phyloP scores from a whole-genome alignment of 2,113 vertebrate species.

The Notothenia coriiceps region DNA sequence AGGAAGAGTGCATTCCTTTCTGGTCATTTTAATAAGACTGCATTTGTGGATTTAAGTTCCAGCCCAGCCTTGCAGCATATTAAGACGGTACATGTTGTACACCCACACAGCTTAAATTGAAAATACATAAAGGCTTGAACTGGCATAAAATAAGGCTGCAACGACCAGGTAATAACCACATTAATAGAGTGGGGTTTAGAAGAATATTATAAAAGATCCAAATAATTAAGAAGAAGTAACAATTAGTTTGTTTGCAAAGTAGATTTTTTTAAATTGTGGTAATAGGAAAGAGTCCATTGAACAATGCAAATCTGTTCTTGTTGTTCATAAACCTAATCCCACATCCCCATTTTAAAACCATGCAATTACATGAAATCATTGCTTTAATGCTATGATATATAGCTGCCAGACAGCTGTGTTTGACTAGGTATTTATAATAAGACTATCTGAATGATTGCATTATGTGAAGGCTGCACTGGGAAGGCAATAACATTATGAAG shows the following conservation, averaged over 20 bases:
- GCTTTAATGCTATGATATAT: constrained; percentile 35
- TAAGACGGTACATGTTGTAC: background rate
- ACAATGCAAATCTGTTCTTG: constrained; percentile 4
- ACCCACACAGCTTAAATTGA: constrained; percentile 5
- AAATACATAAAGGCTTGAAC: constrained; percentile 3
- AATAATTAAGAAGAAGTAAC: background rate
- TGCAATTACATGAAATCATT: constrained; percentile 41
- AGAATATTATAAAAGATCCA: constrained; percentile 5
- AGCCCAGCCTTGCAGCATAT: constrained; percentile 28
- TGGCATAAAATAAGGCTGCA: background rate
- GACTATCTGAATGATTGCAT: constrained; percentile 20
- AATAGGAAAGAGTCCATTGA: constrained; percentile 10
- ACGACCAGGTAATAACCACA: background rate
- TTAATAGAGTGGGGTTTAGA: background rate
- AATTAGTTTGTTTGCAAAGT: constrained; percentile 20
- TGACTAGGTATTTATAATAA: constrained; percentile 51
- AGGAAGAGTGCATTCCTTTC: constrained; percentile 44
- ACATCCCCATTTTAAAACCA: constrained; percentile 41
- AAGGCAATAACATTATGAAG: background rate
- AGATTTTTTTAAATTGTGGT: background rate
- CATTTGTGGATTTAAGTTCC: background rate
- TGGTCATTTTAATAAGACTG: constrained; percentile 14
- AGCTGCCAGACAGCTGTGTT: constrained; percentile 52
- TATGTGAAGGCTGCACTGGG: constrained; percentile 1
- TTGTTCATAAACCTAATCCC: constrained; percentile 27